Evolutionary conservation across 2,888 invertebrate species (phyloP).

Genomic region (Hyalella azteca): DNA sequence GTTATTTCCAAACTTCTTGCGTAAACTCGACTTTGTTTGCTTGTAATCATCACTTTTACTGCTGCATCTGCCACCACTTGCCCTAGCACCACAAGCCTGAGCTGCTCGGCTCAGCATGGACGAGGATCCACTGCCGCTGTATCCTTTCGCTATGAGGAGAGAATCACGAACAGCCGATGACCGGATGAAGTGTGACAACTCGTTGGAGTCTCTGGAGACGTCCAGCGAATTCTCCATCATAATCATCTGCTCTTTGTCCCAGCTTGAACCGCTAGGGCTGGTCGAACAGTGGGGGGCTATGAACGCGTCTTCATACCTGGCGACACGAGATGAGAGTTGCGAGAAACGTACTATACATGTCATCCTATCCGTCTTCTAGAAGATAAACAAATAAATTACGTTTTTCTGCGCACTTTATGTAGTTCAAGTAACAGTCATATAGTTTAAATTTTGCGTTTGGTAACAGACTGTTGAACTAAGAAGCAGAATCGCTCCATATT

Average conservation of each 20-base stretch:
- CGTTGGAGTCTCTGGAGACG: neutral
- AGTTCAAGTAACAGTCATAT: too few relatives aligned
- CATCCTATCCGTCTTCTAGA: too few relatives aligned
- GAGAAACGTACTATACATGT: too few relatives aligned
- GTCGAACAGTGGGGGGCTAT: neutral
- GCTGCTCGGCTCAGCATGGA: neutral
- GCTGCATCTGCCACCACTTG: neutral
- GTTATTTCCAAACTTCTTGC: neutral
- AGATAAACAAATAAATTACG: too few relatives aligned
- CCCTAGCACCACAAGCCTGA: neutral
- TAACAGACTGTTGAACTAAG: too few relatives aligned
- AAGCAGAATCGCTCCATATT: too few relatives aligned
- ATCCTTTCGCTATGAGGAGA: neutral
- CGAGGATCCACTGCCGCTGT: neutral
- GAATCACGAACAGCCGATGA: neutral
- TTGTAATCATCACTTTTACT: neutral
- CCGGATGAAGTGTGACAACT: neutral
- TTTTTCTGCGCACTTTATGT: too few relatives aligned
- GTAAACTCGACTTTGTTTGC: neutral
- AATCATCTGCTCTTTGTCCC: neutral
- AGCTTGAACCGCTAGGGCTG: neutral
- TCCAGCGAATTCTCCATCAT: neutral
- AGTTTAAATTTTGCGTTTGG: too few relatives aligned
- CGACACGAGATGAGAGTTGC: neutral
- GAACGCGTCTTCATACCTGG: constrained; percentile 2